A percentile compares a stretch with the other conserved stretches of the same genome.
These are phyloP conservation scores for Megatriorchis doriae DNA, from an alignment of 2,113 vertebrate genomes.

Conservation along the genomic window DNA sequence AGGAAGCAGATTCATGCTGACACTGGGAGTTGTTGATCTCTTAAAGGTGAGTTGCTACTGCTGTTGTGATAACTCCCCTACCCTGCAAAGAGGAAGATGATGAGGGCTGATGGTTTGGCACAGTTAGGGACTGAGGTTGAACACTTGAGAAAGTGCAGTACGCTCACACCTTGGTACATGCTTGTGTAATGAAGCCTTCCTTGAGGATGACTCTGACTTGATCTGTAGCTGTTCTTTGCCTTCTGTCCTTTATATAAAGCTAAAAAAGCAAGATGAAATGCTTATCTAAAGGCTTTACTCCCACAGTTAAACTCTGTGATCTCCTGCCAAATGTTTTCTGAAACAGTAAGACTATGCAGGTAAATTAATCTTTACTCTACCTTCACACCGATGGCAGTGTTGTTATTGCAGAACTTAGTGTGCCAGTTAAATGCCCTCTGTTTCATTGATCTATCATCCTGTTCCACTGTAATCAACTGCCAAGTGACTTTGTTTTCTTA, in stretches of 20 bases:
- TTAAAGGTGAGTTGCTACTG: not conserved
- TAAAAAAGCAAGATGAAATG: not conserved
- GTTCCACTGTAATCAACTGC: not conserved
- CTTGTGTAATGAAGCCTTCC: not conserved
- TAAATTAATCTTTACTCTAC: not conserved
- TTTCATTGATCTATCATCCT: not conserved
- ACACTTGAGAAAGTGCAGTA: not conserved
- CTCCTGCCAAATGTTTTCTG: not conserved
- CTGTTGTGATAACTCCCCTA: not conserved
- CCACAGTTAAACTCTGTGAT: not conserved
- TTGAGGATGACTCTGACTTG: not conserved
- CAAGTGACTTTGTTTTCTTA: not conserved
- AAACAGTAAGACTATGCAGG: not conserved
- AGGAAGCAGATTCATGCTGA: not conserved
- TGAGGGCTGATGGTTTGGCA: not conserved
- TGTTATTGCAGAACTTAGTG: not conserved
- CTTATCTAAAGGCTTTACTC: not conserved
- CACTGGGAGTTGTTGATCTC: rapidly evolving
- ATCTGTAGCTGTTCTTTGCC: not conserved
- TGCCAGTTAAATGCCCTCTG: not conserved
- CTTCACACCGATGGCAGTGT: not conserved
- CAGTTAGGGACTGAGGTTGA: not conserved
- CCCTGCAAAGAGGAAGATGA: not conserved
- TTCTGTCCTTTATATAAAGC: not conserved
- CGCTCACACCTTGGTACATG: not conserved